phyloP scores from a whole-genome alignment of 1,140 invertebrate species.

The Tyrophagus putrescentiae region DNA sequence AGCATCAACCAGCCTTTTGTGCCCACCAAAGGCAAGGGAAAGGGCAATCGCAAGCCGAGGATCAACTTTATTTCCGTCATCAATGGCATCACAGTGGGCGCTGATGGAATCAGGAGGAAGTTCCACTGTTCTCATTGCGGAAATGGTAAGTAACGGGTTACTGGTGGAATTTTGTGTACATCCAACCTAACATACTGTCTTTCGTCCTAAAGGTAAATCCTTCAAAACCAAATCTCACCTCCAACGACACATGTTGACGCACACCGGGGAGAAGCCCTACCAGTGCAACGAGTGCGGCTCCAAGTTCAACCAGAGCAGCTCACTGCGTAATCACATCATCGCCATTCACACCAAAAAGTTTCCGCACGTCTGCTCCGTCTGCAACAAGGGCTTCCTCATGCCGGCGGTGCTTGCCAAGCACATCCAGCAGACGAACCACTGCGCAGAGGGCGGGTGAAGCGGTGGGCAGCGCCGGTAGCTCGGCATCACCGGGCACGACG shows the following conservation, averaged over 20 bases:
- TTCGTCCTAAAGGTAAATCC: conserved; percentile 18
- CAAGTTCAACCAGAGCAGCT: conserved; percentile 25
- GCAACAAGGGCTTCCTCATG: conserved; percentile 25
- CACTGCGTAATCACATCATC: conserved; percentile 25
- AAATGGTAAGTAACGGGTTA: conserved; percentile 12
- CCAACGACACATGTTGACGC: conserved; percentile 25
- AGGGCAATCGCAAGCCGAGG: conserved; percentile 25
- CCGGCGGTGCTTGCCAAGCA: conserved; percentile 25
- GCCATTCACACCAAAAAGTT: conserved; percentile 27
- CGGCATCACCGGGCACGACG: too few species aligned
- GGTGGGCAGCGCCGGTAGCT: too few species aligned
- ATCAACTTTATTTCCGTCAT: conserved; percentile 16
- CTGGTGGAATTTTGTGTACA: conserved; percentile 2
- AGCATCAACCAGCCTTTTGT: background rate
- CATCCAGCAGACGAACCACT: background rate
- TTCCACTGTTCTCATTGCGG: conserved; percentile 26
- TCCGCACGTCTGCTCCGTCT: conserved; percentile 23
- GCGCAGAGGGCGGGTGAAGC: too few species aligned
- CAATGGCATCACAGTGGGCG: conserved; percentile 8
- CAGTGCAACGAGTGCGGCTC: conserved; percentile 24
- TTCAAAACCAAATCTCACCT: conserved; percentile 27
- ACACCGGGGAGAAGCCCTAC: conserved; percentile 26
- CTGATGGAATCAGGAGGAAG: conserved; percentile 20
- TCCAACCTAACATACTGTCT: background rate
- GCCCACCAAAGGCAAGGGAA: conserved; percentile 20